These are phyloP conservation scores for Alligator mississippiensis DNA, from an alignment of 2,113 vertebrate genomes.

Conservation along the genomic window DNA sequence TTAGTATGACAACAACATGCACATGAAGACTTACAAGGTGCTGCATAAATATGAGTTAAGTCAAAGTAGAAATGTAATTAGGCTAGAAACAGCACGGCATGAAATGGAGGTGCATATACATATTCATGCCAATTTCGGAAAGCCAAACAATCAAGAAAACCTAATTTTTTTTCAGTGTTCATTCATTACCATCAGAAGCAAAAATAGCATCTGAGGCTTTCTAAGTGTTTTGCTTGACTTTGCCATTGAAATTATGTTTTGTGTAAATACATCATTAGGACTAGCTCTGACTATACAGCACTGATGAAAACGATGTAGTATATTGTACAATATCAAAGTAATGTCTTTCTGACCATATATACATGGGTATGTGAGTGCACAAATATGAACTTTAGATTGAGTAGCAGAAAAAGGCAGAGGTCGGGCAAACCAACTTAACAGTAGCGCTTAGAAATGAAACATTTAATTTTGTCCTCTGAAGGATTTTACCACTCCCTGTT, in stretches of 20 bases:
- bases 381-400: conserved; percentile 36
- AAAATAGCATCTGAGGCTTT: conserved; percentile 56
- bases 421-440: conserved; percentile 8
- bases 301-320: conserved; percentile 36
- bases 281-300: conserved; percentile 59
- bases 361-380: conserved; percentile 4
- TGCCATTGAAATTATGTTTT: conserved; percentile 65
- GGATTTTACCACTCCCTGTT: not conserved
- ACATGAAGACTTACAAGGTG: not conserved
- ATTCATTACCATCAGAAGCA: conserved; percentile 39
- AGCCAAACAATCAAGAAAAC: conserved; percentile 35
- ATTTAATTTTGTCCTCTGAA: not conserved
- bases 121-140: conserved; percentile 52
- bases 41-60: conserved; percentile 16
- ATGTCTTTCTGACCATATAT: conserved; percentile 39
- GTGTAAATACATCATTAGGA: conserved; percentile 63
- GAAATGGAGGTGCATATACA: conserved; percentile 27
- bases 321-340: conserved; percentile 48
- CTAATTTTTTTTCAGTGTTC: conserved; percentile 34
- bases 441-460: conserved; percentile 1
- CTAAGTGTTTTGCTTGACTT: conserved; percentile 46
- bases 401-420: conserved; percentile 31
- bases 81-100: not conserved
- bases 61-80: conserved; percentile 17
- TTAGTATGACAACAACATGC: not conserved